Evolutionary conservation across 2,797 vertebrate species (phyloP).

Genomic region (Simalia tracyae): DNA sequence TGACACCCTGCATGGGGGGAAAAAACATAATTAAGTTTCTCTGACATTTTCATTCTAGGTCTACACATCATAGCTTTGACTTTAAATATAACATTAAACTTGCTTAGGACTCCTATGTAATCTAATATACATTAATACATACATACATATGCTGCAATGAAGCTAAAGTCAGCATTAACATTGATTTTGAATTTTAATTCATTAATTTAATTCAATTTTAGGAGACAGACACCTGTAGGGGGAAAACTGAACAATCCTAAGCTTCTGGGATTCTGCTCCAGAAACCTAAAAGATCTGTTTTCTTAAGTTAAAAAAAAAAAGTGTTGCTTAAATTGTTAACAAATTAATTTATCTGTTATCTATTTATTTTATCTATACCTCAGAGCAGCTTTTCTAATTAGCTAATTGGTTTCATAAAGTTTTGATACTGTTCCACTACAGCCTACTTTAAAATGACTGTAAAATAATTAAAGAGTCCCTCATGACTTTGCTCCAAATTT

Average conservation of each 20-base stretch:
- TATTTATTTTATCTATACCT: not conserved
- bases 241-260: not conserved
- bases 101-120: not conserved
- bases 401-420: not conserved
- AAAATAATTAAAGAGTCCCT: not conserved
- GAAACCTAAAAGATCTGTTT: not conserved
- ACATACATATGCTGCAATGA: not conserved
- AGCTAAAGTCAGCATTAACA: not conserved
- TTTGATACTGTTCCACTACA: not conserved
- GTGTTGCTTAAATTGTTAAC: not conserved
- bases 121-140: not conserved
- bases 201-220: not conserved
- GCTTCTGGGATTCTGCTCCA: not conserved
- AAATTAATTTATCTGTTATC: not conserved
- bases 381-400: not conserved
- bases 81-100: not conserved
- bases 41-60: not conserved
- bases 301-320: no score
- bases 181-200: not conserved
- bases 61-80: not conserved
- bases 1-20: constrained; percentile 85
- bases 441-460: not conserved
- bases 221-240: not conserved
- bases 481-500: not conserved
- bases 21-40: not conserved